Base-by-base conservation (phyloP, 2,113 vertebrate species). In the Gambusia holbrooki region DNA sequence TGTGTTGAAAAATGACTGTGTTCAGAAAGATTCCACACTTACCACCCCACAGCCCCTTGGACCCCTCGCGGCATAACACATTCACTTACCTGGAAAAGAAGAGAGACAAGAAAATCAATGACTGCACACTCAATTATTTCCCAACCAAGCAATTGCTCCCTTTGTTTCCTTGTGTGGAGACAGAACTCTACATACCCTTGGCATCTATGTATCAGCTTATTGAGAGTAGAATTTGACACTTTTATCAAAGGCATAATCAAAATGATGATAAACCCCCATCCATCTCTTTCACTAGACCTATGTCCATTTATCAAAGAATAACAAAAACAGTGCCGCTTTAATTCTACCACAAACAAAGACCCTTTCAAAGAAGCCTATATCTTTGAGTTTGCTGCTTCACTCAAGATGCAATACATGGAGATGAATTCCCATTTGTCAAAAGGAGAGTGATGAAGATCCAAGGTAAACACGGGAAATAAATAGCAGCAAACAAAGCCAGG, bases 1-100 rank as follows among this genome's bases (percentile, higher is more conserved):
- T 22, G 62, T 37, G 72, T 69, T 91, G 90, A 92, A 82, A 92
- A 93, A 94, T 89, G 83, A 87, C 81, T 84, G 40, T 78, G 79
- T 82, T 87, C 73, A 83, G 70, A 88, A 86, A 81, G 83, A 90
- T 87, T 92, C 81, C 45, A 71, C 87, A 86, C 90, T 89, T 77
- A 90, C 90, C 88, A 70, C 84, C 88, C 84, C 86, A 66, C 76
- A 79, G 73, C 77, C 86, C 82, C 84, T 71, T 32, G 48, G 77
- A 90, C 81, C 89, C 90, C 83, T 85, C 4, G 13, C 83, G 74
- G 87, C 79, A 89, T 88, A 91, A 92, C 88, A 89, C 81, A 84
- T 86, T 82, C 92, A 93, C 93, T 94, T 93, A 93, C 93, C 93
- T 93, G 88, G 79, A 87, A 86, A 86, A 93, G 86, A 82, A 74